A percentile compares a stretch with the other conserved stretches of the same genome.
phyloP scores from a whole-genome alignment of 2,888 invertebrate species.

The Erpobdella octoculata region DNA sequence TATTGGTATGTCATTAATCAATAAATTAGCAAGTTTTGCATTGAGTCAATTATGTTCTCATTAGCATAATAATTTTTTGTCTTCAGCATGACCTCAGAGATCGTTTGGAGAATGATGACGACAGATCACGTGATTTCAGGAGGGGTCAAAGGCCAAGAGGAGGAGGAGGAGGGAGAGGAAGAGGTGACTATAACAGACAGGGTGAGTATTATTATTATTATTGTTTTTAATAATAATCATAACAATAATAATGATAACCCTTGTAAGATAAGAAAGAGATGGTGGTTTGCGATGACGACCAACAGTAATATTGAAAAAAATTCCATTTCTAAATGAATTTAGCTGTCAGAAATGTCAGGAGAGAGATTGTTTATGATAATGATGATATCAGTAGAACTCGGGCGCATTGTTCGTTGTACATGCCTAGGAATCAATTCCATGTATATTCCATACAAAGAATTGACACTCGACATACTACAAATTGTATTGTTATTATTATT shows the following conservation, averaged over 20 bases:
- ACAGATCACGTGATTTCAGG: neutral
- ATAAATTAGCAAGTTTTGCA: too few species aligned
- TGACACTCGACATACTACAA: neutral
- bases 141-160: slow-evolving; percentile 16
- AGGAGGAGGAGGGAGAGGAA: neutral
- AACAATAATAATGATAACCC: too few species aligned
- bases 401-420: neutral
- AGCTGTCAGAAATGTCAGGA: too few species aligned
- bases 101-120: neutral
- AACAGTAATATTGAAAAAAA: neutral
- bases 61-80: too few species aligned
- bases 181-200: slow-evolving; percentile 33
- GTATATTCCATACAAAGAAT: neutral
- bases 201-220: neutral
- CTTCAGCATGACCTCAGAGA: neutral
- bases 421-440: neutral
- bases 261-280: neutral
- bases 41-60: too few species aligned
- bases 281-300: neutral
- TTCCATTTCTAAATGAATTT: too few species aligned
- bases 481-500: neutral
- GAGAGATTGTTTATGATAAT: too few species aligned
- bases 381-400: too few species aligned
- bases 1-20: too few species aligned
- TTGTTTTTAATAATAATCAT: too few species aligned